A percentile compares a stretch with the other conserved stretches of the same genome.
These are phyloP conservation scores for Tyrophagus putrescentiae DNA, from an alignment of 1,140 invertebrate species.

Conservation along the genomic window DNA sequence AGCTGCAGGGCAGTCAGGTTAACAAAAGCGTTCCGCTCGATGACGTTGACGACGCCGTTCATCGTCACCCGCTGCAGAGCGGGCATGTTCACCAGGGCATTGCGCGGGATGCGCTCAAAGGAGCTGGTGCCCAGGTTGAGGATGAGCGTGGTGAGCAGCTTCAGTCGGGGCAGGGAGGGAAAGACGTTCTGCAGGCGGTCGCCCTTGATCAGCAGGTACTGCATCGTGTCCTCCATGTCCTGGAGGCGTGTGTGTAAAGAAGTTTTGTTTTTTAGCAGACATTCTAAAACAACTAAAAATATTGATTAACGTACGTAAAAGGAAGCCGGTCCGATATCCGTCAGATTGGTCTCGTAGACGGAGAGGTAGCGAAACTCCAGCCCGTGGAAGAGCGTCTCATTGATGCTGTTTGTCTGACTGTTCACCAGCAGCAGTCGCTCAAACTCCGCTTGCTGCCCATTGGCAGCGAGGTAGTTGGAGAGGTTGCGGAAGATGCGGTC, in stretches of 20 bases:
- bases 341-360: slow-evolving; percentile 4
- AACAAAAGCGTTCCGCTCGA: not conserved
- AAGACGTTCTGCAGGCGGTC: not conserved
- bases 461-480: not conserved
- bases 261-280: not conserved
- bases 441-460: not conserved
- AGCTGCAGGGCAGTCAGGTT: not conserved
- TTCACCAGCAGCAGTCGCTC: slow-evolving; percentile 2
- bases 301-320: not conserved
- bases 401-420: not conserved
- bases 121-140: not conserved
- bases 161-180: not conserved
- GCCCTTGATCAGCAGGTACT: not conserved
- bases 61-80: not conserved
- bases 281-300: not conserved
- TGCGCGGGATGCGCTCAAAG: not conserved
- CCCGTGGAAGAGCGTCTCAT: not conserved
- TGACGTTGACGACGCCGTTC: not conserved
- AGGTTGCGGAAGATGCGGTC: not conserved
- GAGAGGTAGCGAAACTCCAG: not conserved
- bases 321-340: not conserved
- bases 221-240: not conserved
- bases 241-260: not conserved
- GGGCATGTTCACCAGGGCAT: not conserved
- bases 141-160: not conserved